Base-by-base conservation (phyloP, 35 echinoderm and acorn worm species). In the Holothuria glaberrima region DNA sequence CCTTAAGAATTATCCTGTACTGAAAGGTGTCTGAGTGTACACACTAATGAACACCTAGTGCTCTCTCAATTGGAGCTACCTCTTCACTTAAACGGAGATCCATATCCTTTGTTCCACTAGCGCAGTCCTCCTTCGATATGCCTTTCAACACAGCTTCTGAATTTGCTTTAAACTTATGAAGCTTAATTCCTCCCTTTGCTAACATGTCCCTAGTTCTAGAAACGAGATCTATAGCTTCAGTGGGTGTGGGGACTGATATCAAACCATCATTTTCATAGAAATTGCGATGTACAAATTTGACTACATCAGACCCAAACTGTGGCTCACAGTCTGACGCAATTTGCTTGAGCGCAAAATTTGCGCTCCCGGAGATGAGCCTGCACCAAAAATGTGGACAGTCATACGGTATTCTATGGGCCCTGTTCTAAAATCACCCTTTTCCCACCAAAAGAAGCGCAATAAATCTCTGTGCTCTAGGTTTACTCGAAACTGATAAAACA, bases 401-500 rank as follows among this genome's bases (percentile, higher is more conserved):
- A 91, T 94, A 21, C 89, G 64, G 68, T 74, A 94, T 34, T 88
- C 93, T 30, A 36, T 31, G 72, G 89, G 60, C 14, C 68, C 88
- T 17, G 48, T 56, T 48, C 85, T 52, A 12, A 75, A 80, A 35
- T 91, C 67, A 33, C 71, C 83, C 28, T 94, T 36, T 14, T 86
- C 30, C 82, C 90, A 91, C 89, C 93, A 94, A 45, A 94, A 89
- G 48, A 94, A 92, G 0, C 92, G 48, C 28, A 94, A 61, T 12
- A 86, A 80, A 50, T 94, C 90, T 48, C 82, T 71, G 14, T 92
- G 72, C 9, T 82, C 84, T 13, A 29, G 21, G 44, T 41, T 50
- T 22, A 94, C 89, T 0, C 9, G 56, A 46, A 94, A 90, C 48
- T 92, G 90, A 34, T 88, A 81, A 35, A 95, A 95, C 90, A 92